A percentile compares a stretch with the other conserved stretches of the same genome.
Evolutionary conservation across 2,113 vertebrate genomes (phyloP).

Genomic region (Syngnathus scovelli): DNA sequence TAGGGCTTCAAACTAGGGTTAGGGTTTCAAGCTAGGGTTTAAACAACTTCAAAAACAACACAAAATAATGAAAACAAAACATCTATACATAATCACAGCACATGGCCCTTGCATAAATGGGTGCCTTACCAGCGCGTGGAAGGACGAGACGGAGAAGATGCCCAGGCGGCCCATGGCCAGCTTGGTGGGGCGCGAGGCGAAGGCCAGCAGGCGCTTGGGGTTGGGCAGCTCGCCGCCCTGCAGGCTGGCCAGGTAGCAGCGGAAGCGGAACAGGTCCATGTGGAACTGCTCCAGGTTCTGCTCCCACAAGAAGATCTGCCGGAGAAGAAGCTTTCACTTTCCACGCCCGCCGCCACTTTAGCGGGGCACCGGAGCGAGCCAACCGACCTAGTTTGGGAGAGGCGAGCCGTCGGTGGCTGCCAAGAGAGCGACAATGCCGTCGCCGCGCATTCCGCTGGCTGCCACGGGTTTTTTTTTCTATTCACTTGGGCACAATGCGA

Average conservation of each 20-base stretch:
- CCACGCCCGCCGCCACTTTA: slow-evolving; percentile 27
- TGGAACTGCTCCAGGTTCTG: slow-evolving; percentile 97
- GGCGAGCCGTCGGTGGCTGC: slow-evolving; percentile 31
- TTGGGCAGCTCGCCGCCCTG: slow-evolving; percentile 94
- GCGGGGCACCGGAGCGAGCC: slow-evolving; percentile 49
- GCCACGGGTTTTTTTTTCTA: slow-evolving; percentile 37
- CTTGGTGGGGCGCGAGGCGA: slow-evolving; percentile 91
- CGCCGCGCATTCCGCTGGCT: slow-evolving; percentile 60
- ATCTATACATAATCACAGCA: no score
- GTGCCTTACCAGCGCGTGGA: slow-evolving; percentile 84
- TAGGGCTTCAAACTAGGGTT: no score
- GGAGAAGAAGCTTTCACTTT: not conserved
- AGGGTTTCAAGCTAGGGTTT: no score
- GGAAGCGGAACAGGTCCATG: slow-evolving; percentile 91
- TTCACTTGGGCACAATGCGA: slow-evolving; percentile 59
- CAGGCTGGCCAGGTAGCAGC: slow-evolving; percentile 90
- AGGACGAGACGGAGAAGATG: slow-evolving; percentile 92
- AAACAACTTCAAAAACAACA: no score
- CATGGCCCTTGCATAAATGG: no score
- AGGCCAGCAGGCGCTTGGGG: slow-evolving; percentile 89
- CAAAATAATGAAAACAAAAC: no score
- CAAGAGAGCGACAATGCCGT: slow-evolving; percentile 52
- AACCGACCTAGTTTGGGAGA: slow-evolving; percentile 45
- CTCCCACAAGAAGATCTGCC: slow-evolving; percentile 93
- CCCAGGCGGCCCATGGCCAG: slow-evolving; percentile 91